Evolutionary conservation across 2,797 vertebrate genomes (phyloP).

Genomic region (Notolepis coatsorum): DNA sequence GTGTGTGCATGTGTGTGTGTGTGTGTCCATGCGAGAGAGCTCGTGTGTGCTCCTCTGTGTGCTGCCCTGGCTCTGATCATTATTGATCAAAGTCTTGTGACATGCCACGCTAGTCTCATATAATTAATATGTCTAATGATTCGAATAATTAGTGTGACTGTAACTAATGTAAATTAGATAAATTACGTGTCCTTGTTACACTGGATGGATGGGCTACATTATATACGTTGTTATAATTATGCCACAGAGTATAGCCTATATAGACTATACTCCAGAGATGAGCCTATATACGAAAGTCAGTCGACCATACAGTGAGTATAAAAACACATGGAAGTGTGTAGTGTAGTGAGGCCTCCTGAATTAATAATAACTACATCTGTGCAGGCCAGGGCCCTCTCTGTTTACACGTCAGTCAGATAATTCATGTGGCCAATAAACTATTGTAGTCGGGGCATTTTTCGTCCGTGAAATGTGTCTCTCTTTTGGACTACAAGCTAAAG

Average conservation of each 20-base stretch:
- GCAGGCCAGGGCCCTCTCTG: too few relatives aligned
- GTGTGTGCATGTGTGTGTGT: constrained; percentile 3
- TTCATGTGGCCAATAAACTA: too few relatives aligned
- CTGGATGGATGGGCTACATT: constrained; percentile 51
- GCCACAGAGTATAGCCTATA: neutral
- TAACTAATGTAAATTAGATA: constrained; percentile 54
- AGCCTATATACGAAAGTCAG: too few relatives aligned
- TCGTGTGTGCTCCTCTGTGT: neutral
- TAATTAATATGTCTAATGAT: constrained; percentile 52
- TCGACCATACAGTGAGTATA: too few relatives aligned
- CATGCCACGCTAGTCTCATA: constrained; percentile 33
- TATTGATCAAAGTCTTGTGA: constrained; percentile 73
- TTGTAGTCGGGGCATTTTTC: too few relatives aligned
- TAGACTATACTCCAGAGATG: too few relatives aligned
- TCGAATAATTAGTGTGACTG: constrained; percentile 72
- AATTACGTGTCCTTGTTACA: constrained; percentile 53
- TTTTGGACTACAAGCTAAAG: neutral
- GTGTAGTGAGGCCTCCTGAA: too few relatives aligned
- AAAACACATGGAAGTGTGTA: too few relatives aligned
- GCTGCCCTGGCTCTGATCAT: constrained; percentile 45
- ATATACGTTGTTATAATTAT: constrained; percentile 56
- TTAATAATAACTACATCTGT: too few relatives aligned
- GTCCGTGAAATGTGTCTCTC: neutral
- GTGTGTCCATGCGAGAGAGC: constrained; percentile 2
- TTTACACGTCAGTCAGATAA: too few relatives aligned